Percentiles rank a stretch among this genome's conserved stretches.
These are phyloP conservation scores for Meandrina meandrites DNA, from an alignment of 92 coral and sea anemone species.

Conservation along the genomic window DNA sequence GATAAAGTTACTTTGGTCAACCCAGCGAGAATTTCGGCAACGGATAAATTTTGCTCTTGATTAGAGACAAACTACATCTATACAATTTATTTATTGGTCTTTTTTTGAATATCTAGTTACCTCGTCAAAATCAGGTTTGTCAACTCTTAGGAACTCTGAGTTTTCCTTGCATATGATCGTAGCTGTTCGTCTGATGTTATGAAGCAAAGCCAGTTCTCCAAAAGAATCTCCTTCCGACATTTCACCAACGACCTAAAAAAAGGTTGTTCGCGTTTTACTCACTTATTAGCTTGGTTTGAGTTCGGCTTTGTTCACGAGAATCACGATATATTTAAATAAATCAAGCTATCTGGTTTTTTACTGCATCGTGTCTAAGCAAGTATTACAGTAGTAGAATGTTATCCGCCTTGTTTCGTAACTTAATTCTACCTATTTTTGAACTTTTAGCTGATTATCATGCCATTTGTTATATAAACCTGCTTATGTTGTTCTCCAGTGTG, in stretches of 20 bases:
- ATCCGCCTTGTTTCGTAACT: no score
- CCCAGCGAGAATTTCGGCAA: neutral
- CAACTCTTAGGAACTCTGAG: slow-evolving; percentile 90
- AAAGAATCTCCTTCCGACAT: slow-evolving; percentile 95
- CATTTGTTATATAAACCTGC: slow-evolving; percentile 57
- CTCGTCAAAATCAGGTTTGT: slow-evolving; percentile 96
- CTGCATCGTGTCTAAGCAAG: no score
- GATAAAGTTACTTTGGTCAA: neutral
- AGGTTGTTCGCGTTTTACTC: neutral
- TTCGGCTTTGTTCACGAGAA: neutral
- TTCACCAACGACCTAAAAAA: slow-evolving; percentile 82
- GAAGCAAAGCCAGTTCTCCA: slow-evolving; percentile 95
- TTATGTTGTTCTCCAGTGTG: slow-evolving; percentile 81
- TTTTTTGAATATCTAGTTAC: slow-evolving; percentile 34
- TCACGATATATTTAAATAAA: neutral
- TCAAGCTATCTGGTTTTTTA: no score
- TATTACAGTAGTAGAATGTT: no score
- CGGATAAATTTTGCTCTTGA: neutral
- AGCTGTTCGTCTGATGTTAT: slow-evolving; percentile 91
- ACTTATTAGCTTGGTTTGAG: neutral
- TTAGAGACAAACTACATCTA: neutral
- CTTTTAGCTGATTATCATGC: neutral
- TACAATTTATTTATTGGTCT: neutral
- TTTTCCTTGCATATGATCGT: slow-evolving; percentile 85
- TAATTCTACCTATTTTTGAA: neutral